phyloP scores from a whole-genome alignment of 2,113 vertebrate genomes.

The Saguinus imperator region DNA sequence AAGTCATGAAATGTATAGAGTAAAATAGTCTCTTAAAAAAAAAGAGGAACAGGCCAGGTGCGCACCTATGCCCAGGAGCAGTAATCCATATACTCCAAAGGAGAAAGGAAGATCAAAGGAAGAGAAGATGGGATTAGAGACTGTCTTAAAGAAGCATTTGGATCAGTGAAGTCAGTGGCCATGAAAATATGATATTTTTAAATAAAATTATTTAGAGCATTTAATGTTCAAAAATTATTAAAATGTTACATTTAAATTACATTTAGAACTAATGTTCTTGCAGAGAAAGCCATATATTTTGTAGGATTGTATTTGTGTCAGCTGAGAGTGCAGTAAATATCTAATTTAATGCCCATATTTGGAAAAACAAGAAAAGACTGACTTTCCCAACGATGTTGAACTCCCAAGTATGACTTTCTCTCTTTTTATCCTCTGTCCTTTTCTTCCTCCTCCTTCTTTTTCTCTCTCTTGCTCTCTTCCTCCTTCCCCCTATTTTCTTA shows the following conservation, averaged over 20 bases:
- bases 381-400: not conserved
- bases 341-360: not conserved
- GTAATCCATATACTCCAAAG: not conserved
- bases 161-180: not conserved
- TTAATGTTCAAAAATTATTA: not conserved
- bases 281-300: not conserved
- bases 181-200: not conserved
- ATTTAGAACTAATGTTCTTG: not conserved
- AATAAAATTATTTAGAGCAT: not conserved
- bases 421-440: not conserved
- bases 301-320: not conserved
- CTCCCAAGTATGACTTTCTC: not conserved
- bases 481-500: not conserved
- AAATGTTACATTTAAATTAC: not conserved
- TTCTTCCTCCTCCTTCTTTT: not conserved
- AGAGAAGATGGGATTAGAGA: not conserved
- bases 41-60: not conserved
- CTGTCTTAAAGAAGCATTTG: not conserved
- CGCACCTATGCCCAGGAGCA: not conserved
- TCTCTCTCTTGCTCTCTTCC: not conserved
- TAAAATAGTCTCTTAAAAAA: not conserved
- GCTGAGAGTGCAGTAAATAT: not conserved
- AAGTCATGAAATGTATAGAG: not conserved
- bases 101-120: not conserved
- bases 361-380: not conserved